phyloP scores from a whole-genome alignment of 2,888 invertebrate genomes.

The Ophion ventricosus region DNA sequence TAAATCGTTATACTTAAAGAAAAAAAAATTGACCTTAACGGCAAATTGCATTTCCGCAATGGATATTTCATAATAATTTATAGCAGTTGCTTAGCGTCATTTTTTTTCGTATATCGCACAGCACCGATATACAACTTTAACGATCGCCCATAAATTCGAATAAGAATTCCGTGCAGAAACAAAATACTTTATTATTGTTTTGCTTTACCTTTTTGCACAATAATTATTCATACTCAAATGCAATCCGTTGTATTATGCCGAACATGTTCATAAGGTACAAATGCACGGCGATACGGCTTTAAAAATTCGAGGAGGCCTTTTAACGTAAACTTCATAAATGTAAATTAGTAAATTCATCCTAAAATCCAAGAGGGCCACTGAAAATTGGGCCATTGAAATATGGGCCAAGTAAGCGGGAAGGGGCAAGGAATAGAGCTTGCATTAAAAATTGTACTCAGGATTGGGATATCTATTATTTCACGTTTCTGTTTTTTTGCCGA shows the following conservation, averaged over 20 bases:
- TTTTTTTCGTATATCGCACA: neutral
- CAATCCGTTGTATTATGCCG: no score
- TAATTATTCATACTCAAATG: no score
- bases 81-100: neutral
- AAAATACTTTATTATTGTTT: no score
- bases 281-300: no score
- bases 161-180: no score
- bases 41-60: neutral
- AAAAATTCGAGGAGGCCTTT: neutral
- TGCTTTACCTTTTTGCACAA: no score
- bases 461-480: neutral
- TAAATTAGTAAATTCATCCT: neutral
- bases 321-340: neutral
- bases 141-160: no score
- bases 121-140: neutral
- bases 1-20: neutral
- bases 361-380: neutral
- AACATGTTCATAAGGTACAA: no score
- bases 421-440: neutral
- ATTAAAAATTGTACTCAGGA: neutral
- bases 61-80: neutral
- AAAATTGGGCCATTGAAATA: neutral
- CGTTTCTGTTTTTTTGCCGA: constrained; percentile 25
- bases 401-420: neutral
- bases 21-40: neutral